Percentiles rank a stretch among this genome's conserved stretches.
Evolutionary conservation across 2,888 invertebrate species (phyloP).

Genomic region (Nineta flava): DNA sequence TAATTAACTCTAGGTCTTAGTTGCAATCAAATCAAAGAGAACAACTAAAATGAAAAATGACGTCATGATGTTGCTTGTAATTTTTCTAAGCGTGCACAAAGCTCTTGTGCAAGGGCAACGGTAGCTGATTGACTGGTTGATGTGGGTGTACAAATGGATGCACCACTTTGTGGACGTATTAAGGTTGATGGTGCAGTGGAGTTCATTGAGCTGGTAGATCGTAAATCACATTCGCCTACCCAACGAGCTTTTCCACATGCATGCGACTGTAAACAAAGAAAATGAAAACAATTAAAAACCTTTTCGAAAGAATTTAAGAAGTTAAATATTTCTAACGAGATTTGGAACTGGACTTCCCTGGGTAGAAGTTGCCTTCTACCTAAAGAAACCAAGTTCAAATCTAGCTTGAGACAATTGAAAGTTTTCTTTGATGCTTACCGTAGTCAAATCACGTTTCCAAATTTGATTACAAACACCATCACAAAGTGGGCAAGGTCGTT

Average conservation of each 20-base stretch:
- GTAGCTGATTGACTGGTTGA: constrained; percentile 4
- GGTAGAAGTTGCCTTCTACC: too few species aligned
- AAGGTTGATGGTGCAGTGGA: constrained; percentile 12
- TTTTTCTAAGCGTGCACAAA: constrained; percentile 35
- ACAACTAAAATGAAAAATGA: constrained; percentile 25
- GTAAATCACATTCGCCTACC: constrained; percentile 43
- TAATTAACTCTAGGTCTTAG: neutral
- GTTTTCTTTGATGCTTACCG: constrained; percentile 34
- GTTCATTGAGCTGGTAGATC: constrained; percentile 12
- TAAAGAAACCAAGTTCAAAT: too few species aligned
- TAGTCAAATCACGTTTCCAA: constrained; percentile 63
- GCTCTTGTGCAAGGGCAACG: constrained; percentile 30
- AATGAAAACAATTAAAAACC: constrained; percentile 9
- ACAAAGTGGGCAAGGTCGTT: constrained; percentile 60
- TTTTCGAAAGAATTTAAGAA: too few species aligned
- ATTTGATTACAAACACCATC: constrained; percentile 52
- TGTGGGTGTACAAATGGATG: constrained; percentile 5
- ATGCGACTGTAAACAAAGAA: constrained; percentile 42
- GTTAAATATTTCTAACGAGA: too few species aligned
- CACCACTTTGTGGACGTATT: constrained; percentile 11
- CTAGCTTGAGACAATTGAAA: neutral
- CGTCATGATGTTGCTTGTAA: constrained; percentile 34
- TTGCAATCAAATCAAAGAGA: too few species aligned
- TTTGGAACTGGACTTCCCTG: too few species aligned
- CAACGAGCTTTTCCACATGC: constrained; percentile 54